Conservation (phyloP, 2,113 vertebrate species). For the Mobula hypostoma region DNA sequence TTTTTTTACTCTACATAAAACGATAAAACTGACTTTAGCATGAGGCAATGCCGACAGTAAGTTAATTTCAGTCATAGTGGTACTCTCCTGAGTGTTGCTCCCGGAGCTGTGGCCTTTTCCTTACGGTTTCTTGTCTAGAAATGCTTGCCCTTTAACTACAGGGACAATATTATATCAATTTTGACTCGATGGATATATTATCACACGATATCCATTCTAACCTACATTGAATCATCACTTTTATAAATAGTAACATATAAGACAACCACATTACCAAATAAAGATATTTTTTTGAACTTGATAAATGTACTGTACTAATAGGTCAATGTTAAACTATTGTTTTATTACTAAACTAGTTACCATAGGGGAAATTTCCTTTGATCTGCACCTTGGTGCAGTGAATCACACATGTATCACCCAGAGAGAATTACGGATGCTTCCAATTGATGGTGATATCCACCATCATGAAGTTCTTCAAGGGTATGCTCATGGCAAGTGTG, state of each 20-base stretch:
- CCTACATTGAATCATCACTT: background rate
- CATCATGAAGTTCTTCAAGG: too few relatives aligned
- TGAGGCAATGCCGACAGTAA: background rate
- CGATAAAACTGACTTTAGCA: background rate
- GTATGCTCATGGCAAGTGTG: too few relatives aligned
- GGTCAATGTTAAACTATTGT: background rate
- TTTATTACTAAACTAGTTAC: background rate
- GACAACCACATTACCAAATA: background rate
- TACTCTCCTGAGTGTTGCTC: background rate
- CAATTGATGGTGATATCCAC: too few relatives aligned
- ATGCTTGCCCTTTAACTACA: background rate
- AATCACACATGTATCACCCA: too few relatives aligned
- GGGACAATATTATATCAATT: background rate
- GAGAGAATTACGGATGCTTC: too few relatives aligned
- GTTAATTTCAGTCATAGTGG: background rate
- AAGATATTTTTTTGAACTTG: background rate
- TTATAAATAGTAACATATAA: background rate
- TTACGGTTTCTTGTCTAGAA: background rate
- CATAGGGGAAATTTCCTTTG: background rate
- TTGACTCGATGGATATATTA: background rate
- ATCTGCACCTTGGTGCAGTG: background rate
- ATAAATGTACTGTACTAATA: background rate
- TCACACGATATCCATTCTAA: background rate
- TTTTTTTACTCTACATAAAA: background rate
- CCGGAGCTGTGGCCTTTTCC: background rate